A percentile compares a stretch with the other conserved stretches of the same genome.
Conservation (phyloP, 1,140 invertebrate genomes). For the Cherax quadricarinatus region DNA sequence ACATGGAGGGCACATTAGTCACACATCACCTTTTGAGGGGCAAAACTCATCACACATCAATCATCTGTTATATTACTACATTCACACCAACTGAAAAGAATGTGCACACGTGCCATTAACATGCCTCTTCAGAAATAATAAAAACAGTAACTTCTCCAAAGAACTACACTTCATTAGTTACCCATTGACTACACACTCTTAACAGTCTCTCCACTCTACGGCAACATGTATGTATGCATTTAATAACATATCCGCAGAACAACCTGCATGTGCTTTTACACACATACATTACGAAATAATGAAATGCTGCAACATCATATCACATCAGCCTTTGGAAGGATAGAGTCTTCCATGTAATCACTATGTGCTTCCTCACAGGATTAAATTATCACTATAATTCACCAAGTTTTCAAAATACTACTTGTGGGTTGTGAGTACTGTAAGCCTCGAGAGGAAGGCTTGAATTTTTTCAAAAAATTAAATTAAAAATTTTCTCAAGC, state of each 20-base stretch:
- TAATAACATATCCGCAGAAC: neutral
- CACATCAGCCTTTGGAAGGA: constrained; percentile 4
- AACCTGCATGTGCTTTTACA: neutral
- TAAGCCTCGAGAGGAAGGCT: neutral
- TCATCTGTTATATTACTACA: neutral
- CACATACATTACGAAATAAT: neutral
- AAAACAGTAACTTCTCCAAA: neutral
- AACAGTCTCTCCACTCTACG: neutral
- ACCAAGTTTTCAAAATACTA: constrained; percentile 1
- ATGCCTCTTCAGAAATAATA: constrained; percentile 12
- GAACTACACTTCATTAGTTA: neutral
- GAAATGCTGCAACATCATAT: neutral
- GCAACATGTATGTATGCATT: constrained; percentile 3
- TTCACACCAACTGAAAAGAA: constrained; percentile 4
- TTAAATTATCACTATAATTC: neutral
- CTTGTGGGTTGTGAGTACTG: constrained; percentile 4
- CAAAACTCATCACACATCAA: constrained; percentile 10
- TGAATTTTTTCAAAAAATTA: neutral
- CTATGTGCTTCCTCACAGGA: neutral
- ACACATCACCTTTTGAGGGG: constrained; percentile 2
- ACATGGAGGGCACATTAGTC: constrained; percentile 27
- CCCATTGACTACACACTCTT: neutral
- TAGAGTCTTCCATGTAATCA: neutral
- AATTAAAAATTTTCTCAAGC: neutral
- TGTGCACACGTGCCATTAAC: constrained; percentile 20